Conservation (phyloP, 2,888 invertebrate genomes). For the Melangyna quadrimaculata region DNA sequence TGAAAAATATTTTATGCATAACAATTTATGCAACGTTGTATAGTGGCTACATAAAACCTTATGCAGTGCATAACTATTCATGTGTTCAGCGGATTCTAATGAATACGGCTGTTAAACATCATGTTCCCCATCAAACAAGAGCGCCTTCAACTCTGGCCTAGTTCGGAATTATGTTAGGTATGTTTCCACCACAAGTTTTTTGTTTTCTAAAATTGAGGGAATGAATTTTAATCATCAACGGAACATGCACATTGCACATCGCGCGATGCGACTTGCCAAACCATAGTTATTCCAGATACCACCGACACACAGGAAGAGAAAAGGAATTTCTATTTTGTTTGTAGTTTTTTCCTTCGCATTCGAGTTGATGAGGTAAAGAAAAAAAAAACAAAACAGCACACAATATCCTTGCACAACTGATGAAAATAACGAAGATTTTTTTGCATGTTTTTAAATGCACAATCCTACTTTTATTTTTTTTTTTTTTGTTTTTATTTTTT, state of each 20-base stretch:
- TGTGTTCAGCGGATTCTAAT: too few relatives aligned
- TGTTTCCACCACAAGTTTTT: neutral
- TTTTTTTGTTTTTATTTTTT: neutral
- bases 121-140: neutral
- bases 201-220: neutral
- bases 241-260: neutral
- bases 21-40: too few relatives aligned
- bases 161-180: neutral
- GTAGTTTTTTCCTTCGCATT: neutral
- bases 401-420: constrained; percentile 23
- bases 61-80: too few relatives aligned
- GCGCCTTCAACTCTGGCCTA: neutral
- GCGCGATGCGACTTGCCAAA: neutral
- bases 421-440: constrained; percentile 8
- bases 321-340: constrained; percentile 12
- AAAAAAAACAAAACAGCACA: neutral
- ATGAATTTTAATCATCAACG: constrained; percentile 21
- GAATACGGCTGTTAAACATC: neutral
- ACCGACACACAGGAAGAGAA: neutral
- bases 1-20: too few relatives aligned
- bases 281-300: neutral
- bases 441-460: neutral
- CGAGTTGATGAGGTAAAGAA: neutral
- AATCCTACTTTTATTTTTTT: neutral
- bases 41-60: too few relatives aligned